phyloP scores from a whole-genome alignment of 2,888 invertebrate species.

The Cryptocheilus praepositus region DNA sequence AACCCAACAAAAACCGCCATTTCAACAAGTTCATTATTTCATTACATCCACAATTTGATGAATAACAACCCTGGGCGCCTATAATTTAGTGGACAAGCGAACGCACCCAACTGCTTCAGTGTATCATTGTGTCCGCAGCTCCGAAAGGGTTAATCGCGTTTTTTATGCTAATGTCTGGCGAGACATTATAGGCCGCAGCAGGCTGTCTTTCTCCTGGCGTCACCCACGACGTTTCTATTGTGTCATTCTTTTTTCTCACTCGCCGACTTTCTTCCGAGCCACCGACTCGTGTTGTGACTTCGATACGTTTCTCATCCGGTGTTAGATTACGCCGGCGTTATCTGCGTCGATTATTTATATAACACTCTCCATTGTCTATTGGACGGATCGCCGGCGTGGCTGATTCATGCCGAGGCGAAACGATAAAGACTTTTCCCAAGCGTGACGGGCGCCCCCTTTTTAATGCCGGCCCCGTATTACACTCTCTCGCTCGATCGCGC shows the following conservation, averaged over 20 bases:
- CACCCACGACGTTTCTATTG: neutral
- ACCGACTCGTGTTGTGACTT: conserved; percentile 64
- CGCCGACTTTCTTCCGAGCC: neutral
- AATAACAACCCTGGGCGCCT: no score
- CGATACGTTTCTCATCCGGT: conserved; percentile 65
- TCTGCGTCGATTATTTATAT: conserved; percentile 64
- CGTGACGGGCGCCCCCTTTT: conserved; percentile 10
- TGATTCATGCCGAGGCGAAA: conserved; percentile 44
- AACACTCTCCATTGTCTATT: conserved; percentile 70
- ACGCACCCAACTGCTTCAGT: no score
- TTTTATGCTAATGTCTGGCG: no score
- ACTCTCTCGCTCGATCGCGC: neutral
- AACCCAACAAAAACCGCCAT: no score
- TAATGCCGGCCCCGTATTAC: no score
- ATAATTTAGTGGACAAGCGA: no score
- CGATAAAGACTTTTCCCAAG: conserved; percentile 39
- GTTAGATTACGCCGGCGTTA: conserved; percentile 60
- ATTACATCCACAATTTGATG: no score
- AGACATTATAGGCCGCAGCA: neutral
- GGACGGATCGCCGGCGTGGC: conserved; percentile 43
- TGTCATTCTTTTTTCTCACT: neutral
- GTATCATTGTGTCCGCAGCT: no score
- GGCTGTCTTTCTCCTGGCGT: neutral
- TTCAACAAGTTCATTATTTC: no score
- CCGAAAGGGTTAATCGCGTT: no score